Conservation (phyloP, 2,113 vertebrate genomes). For the Eudyptes chrysolophus region DNA sequence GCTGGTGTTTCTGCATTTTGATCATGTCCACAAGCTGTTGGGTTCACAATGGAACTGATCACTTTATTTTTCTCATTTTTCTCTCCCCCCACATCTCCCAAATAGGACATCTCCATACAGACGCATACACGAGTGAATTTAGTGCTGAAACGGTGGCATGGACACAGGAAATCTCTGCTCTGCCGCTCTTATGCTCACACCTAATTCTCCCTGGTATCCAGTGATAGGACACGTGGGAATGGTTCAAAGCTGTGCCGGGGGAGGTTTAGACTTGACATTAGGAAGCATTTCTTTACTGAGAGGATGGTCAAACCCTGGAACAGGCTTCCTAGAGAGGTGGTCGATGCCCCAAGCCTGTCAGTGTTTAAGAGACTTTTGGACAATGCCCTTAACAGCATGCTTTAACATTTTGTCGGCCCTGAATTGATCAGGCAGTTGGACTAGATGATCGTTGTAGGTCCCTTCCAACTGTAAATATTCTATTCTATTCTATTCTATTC, state of each 20-base stretch:
- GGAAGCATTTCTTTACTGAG: not conserved
- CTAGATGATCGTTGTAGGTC: not conserved
- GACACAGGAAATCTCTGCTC: not conserved
- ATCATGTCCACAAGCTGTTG: slow-evolving; percentile 27
- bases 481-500: not conserved
- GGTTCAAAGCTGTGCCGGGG: not conserved
- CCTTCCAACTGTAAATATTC: not conserved
- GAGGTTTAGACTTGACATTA: not conserved
- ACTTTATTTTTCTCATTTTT: not conserved
- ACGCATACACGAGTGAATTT: not conserved
- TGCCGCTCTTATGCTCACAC: rapidly evolving
- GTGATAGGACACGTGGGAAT: not conserved
- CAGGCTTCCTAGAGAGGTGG: not conserved
- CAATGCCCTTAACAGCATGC: not conserved
- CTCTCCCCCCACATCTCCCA: not conserved
- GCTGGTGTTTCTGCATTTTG: slow-evolving; percentile 43
- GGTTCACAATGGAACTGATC: not conserved
- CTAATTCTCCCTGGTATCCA: not conserved
- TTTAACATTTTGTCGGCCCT: not conserved
- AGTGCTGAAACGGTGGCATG: not conserved
- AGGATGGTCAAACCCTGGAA: not conserved
- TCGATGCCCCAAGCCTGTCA: rapidly evolving
- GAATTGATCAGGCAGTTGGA: not conserved
- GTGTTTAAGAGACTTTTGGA: not conserved
- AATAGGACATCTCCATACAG: not conserved